Evolutionary conservation across 2,113 vertebrate species (phyloP).

Genomic region (Hydropotes inermis): DNA sequence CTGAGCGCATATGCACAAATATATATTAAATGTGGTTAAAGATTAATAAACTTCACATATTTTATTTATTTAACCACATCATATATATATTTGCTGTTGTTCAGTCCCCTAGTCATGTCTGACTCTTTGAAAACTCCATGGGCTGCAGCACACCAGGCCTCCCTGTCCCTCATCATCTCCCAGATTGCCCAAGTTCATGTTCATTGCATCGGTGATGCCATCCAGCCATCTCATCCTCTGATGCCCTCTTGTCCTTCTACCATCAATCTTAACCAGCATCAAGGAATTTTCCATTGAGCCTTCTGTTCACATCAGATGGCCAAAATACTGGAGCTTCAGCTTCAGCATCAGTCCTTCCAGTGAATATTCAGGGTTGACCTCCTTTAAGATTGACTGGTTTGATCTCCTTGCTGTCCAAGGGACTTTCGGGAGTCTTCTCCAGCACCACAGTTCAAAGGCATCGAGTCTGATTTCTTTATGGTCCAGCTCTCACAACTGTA

Average conservation of each 20-base stretch:
- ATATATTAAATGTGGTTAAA: not conserved
- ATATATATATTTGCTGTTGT: not conserved
- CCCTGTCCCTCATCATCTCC: not conserved
- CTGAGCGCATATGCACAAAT: not conserved
- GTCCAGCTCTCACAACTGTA: not conserved
- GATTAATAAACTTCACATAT: not conserved
- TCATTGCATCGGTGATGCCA: not conserved
- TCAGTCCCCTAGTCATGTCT: not conserved
- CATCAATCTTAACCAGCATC: not conserved
- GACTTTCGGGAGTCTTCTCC: not conserved
- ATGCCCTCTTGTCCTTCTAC: not conserved
- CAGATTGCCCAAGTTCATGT: not conserved
- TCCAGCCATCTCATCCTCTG: not conserved
- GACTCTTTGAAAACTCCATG: not conserved
- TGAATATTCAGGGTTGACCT: not conserved
- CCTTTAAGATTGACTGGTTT: not conserved
- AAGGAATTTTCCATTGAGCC: not conserved
- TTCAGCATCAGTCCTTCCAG: not conserved
- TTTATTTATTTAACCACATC: not conserved
- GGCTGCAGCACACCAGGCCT: not conserved
- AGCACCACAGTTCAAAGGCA: not conserved
- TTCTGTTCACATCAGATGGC: not conserved
- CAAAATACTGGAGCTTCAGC: not conserved
- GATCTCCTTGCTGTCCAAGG: not conserved
- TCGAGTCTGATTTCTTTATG: not conserved